phyloP scores from a whole-genome alignment of 2,888 invertebrate genomes.

The Aquatica leii region DNA sequence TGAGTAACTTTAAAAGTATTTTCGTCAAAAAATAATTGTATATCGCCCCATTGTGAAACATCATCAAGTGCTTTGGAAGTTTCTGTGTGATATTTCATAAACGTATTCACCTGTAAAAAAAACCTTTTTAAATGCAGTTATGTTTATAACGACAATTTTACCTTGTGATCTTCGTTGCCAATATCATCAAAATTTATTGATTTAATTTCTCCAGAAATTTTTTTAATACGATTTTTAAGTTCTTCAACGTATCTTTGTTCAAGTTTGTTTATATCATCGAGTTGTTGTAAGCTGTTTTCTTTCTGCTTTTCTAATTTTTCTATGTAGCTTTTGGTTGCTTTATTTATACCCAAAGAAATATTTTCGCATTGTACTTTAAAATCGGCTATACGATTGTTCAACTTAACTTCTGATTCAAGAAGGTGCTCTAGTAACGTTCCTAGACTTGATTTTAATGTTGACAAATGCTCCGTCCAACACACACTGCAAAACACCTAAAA shows the following conservation, averaged over 20 bases:
- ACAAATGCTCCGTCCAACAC: constrained; percentile 69
- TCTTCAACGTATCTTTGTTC: constrained; percentile 62
- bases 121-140: neutral
- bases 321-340: constrained; percentile 65
- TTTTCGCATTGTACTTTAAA: constrained; percentile 67
- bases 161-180: constrained; percentile 61
- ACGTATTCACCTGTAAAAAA: constrained; percentile 63
- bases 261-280: constrained; percentile 59
- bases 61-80: constrained; percentile 66
- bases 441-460: constrained; percentile 67
- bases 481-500: constrained; percentile 67
- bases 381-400: constrained; percentile 66
- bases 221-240: constrained; percentile 61
- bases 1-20: constrained; percentile 65
- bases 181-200: constrained; percentile 50
- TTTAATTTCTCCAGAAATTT: constrained; percentile 61
- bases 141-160: constrained; percentile 42
- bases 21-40: constrained; percentile 65
- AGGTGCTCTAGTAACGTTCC: constrained; percentile 66
- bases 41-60: constrained; percentile 67
- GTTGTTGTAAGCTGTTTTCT: constrained; percentile 60
- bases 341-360: constrained; percentile 64
- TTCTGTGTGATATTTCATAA: constrained; percentile 67
- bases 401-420: constrained; percentile 62
- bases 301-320: constrained; percentile 62